Base-by-base conservation (phyloP, 2,797 vertebrate genomes). In the Silurus lanzhouensis region DNA sequence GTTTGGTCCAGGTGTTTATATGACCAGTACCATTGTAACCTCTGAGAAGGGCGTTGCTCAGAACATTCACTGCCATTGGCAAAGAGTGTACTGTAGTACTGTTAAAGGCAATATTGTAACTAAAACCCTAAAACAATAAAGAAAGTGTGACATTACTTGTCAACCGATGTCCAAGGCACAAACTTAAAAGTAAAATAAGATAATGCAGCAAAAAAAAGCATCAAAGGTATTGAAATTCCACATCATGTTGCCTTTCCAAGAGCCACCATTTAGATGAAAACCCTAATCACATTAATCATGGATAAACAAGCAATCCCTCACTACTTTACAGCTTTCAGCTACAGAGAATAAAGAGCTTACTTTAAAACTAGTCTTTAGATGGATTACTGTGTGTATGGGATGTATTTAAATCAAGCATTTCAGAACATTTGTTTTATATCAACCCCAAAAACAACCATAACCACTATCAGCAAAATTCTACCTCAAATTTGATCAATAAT, bases 41-140 rank as follows among this genome's bases (percentile, higher is more conserved):
- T 83, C 92, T 90, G 13, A 98, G 94, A 6, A 97, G 88, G 15
- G 96, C 91, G 0, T 99, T 99, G 91, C 97, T 99, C 0, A 99
- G 95, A 17, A 97, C 0, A 4, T 97, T 98, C 63, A 97, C 91
- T 0, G 95, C 93, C 91, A 99, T 97, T 0, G 97, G 97, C 84
- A 97, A 90, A 7, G 96, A 97, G 91, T 97, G 98, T 22, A 97
- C 90, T 0, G 93, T 93, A 84, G 96, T 96, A 91, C 96, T 88
- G 85, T 97, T 98, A 84, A 97, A 98, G 0, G 96, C 94, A 38
- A 98, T 20, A 0, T 91, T 95, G 90, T 96, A 98, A 52, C 90
- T 95, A 89, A 95, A 96, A 63, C 92, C 94, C 97, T 98, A 90
- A 20, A 71, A 31, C 1, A 19, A 61, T 0, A 25, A 9, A 2